Evolutionary conservation across 2,888 invertebrate genomes (phyloP), one percentile per base, ranked within the genome.

Genomic region (Antitype chi): DNA sequence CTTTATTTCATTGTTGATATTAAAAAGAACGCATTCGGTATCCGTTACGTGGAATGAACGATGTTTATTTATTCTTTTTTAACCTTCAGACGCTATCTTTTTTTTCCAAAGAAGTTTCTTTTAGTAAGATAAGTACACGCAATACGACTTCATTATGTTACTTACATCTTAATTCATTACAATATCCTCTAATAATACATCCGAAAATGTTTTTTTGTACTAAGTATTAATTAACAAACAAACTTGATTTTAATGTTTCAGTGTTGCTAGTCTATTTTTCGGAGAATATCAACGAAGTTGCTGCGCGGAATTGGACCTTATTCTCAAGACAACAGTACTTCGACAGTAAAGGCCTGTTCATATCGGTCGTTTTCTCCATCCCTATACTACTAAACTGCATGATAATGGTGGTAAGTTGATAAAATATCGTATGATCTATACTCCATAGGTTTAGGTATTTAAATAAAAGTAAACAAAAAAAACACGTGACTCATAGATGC

Each of bases 251-350:
- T 0, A 67, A 88, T 92, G 85, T 98, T 97, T 80, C 96, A 99
- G 99, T 99, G 90, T 95, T 98, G 60, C 94, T 99, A 81, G 99
- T 99, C 23, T 99, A 98, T 93, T 99, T 98, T 92, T 98, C 99
- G 38, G 99, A 99, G 95, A 98, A 97, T 89, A 98, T 99, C 87
- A 99, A 99, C 93, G 98, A 98, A 96, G 97, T 98, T 83, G 99
- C 99, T 6, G 98, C 99, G 0, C 97, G 97, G 84, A 98, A 99
- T 94, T 99, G 99, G 99, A 97, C 98, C 89, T 96, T 98, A 78
- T 99, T 99, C 94, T 98, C 99, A 0, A 97, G 98, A 88, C 99
- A 99, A 90, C 99, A 99, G 92, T 99, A 99, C 94, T 99, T 99
- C 94, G 99, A 99, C 94, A 98, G 98, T 90, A 98, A 98, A 95